Percentiles rank a stretch among this genome's conserved stretches.
Conservation (phyloP, 2,888 invertebrate genomes). For the Philopedon plagiatum region DNA sequence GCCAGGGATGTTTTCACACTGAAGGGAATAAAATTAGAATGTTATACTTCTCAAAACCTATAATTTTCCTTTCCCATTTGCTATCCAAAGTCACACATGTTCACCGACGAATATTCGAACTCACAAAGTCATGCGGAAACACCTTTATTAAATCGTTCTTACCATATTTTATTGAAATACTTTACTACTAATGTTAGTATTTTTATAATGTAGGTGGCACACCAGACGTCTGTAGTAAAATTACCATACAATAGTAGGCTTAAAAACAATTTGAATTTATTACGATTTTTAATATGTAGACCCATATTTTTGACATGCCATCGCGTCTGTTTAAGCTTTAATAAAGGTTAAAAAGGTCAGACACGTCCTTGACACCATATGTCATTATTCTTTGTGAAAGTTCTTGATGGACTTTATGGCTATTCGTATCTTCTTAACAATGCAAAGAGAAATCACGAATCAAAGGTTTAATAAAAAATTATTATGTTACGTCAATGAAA, state of each 20-base stretch:
- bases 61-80: too few relatives aligned
- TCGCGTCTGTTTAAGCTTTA: neutral
- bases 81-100: too few relatives aligned
- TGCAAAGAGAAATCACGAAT: neutral
- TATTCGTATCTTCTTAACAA: neutral
- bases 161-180: neutral
- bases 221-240: neutral
- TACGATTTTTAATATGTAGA: neutral
- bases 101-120: too few relatives aligned
- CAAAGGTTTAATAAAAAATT: too few relatives aligned
- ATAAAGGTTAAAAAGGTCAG: neutral
- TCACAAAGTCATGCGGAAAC: too few relatives aligned
- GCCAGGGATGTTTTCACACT: too few relatives aligned
- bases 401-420: neutral
- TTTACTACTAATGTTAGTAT: neutral
- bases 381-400: neutral
- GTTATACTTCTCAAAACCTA: too few relatives aligned
- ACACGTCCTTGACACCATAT: neutral
- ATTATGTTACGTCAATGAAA: too few relatives aligned
- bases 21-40: too few relatives aligned
- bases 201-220: neutral
- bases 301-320: neutral
- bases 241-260: constrained; percentile 1
- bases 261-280: neutral
- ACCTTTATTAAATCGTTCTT: too few relatives aligned